Conservation (phyloP, 2,888 invertebrate genomes). For the Lasioglossum leucozonium region DNA sequence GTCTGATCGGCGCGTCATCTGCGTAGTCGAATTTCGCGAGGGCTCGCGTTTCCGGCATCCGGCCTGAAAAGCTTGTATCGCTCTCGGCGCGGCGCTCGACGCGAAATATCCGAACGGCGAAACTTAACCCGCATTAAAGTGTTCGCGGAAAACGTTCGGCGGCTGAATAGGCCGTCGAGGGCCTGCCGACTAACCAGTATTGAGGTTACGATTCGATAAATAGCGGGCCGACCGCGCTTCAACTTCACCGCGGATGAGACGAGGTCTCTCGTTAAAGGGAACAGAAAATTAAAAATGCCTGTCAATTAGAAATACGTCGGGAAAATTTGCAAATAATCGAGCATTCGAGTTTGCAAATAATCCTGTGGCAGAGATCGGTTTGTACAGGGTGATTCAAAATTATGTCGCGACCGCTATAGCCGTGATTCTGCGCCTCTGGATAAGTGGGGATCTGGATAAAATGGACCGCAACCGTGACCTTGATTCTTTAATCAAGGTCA, state of each 20-base stretch:
- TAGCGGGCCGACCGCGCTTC: slow-evolving; percentile 25
- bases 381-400: no score
- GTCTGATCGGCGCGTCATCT: slow-evolving; percentile 27
- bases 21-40: slow-evolving; percentile 22
- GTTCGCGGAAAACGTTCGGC: slow-evolving; percentile 40
- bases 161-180: slow-evolving; percentile 41
- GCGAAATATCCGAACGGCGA: slow-evolving; percentile 23
- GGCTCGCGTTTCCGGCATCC: background rate
- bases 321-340: no score
- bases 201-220: slow-evolving; percentile 48
- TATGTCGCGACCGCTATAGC: no score
- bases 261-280: background rate
- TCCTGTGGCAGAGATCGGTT: no score
- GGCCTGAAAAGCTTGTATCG: slow-evolving; percentile 19
- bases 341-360: no score
- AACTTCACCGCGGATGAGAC: slow-evolving; percentile 5
- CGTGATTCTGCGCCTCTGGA: no score
- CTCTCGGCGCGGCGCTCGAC: background rate
- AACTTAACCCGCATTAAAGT: slow-evolving; percentile 46
- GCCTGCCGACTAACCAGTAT: slow-evolving; percentile 39
- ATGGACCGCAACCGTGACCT: no score
- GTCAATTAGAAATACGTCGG: no score
- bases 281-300: slow-evolving; percentile 14
- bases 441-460: no score
- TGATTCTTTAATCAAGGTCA: no score